Percentiles rank a stretch among this genome's conserved stretches.
Evolutionary conservation across 2,797 vertebrate species (phyloP).

Genomic region (Emys orbicularis): DNA sequence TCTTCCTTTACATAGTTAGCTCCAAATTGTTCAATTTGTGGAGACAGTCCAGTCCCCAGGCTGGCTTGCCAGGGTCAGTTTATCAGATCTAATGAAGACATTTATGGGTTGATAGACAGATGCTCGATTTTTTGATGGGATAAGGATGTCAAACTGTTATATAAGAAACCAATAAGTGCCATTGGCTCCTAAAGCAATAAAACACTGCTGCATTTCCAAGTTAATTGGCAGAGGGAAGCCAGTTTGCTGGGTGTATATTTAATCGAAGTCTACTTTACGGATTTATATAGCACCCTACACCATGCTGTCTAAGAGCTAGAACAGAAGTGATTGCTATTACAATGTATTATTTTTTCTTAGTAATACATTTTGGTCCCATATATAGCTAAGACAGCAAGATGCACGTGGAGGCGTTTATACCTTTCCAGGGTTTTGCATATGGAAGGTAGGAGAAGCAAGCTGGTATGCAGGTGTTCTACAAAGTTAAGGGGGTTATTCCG

Average conservation of each 20-base stretch:
- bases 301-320: constrained; percentile 16
- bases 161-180: constrained; percentile 63
- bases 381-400: not conserved
- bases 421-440: not conserved
- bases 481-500: not conserved
- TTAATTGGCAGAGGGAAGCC: constrained; percentile 22
- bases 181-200: constrained; percentile 50
- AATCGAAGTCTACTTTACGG: constrained; percentile 38
- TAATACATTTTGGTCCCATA: not conserved
- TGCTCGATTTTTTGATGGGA: constrained; percentile 67
- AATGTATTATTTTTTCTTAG: not conserved
- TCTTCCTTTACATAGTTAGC: constrained; percentile 9
- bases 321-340: not conserved
- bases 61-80: constrained; percentile 72
- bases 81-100: constrained; percentile 73
- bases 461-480: not conserved
- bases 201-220: constrained; percentile 9
- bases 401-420: not conserved
- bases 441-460: fast-evolving
- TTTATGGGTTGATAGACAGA: constrained; percentile 70
- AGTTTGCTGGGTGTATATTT: constrained; percentile 12
- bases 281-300: constrained; percentile 36
- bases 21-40: not conserved
- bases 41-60: constrained; percentile 69
- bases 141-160: constrained; percentile 73